These are phyloP conservation scores for Reticulitermes lucifugus DNA, from an alignment of 2,888 invertebrate genomes.

Conservation along the genomic window DNA sequence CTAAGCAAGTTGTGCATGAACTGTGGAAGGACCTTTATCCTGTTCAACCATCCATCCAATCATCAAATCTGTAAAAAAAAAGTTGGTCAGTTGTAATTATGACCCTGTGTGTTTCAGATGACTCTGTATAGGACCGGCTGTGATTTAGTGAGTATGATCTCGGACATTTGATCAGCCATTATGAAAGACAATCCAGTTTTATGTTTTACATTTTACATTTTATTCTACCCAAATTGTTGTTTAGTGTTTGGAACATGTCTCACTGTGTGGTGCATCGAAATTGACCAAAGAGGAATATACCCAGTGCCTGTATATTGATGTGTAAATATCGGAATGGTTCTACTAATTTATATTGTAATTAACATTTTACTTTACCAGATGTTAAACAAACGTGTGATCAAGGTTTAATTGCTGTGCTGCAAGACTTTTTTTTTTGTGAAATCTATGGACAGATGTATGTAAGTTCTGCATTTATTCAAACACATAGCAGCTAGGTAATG, in stretches of 20 bases:
- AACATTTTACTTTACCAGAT: not conserved
- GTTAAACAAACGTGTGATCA: not conserved
- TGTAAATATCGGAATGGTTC: not conserved
- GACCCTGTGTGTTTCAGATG: constrained; percentile 54
- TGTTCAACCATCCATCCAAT: too few species aligned
- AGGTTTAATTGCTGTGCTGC: constrained; percentile 7
- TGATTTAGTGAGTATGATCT: constrained; percentile 45
- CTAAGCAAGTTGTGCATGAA: too few species aligned
- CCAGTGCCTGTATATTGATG: constrained; percentile 27
- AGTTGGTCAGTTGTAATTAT: too few species aligned
- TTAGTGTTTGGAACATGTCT: not conserved
- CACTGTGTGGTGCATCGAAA: constrained; percentile 24
- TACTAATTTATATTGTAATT: constrained; percentile 21
- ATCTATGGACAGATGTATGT: not conserved
- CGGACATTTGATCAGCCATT: not conserved
- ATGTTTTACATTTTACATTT: constrained; percentile 1
- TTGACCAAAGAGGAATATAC: constrained; percentile 1
- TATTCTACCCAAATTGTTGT: not conserved
- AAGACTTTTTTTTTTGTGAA: not conserved
- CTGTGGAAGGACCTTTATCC: too few species aligned
- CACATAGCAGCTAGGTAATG: not conserved
- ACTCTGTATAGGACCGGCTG: constrained; percentile 55
- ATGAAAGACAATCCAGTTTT: not conserved
- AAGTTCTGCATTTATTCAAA: constrained; percentile 7
- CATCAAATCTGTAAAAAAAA: too few species aligned